A percentile compares a stretch with the other conserved stretches of the same genome.
Evolutionary conservation across 2,888 invertebrate genomes (phyloP).

Genomic region (Zelleria hepariella): DNA sequence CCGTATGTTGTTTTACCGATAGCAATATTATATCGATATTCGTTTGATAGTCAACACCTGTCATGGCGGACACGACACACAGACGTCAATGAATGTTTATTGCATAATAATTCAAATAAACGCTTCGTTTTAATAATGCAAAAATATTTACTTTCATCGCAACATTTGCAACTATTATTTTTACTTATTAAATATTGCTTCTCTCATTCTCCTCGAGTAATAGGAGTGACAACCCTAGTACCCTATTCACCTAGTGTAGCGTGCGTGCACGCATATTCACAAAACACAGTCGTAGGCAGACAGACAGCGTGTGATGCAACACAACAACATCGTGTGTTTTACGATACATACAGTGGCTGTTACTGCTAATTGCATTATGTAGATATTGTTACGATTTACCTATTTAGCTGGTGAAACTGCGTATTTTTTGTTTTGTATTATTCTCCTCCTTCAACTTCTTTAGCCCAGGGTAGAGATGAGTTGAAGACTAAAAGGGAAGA

Average conservation of each 20-base stretch:
- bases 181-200: no score
- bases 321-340: not conserved
- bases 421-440: no score
- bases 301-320: not conserved
- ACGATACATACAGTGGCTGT: not conserved
- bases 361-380: not conserved
- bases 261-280: not conserved
- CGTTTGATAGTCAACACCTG: conserved; percentile 7
- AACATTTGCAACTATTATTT: no score
- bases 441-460: no score
- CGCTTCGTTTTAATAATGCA: no score
- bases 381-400: not conserved
- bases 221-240: not conserved
- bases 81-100: not conserved
- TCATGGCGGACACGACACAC: conserved; percentile 3
- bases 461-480: no score
- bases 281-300: not conserved
- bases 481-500: no score
- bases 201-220: not conserved
- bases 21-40: no score
- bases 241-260: not conserved
- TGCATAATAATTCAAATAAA: not conserved
- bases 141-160: no score
- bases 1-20: not conserved
- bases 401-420: no score